A percentile compares a stretch with the other conserved stretches of the same genome.
Conservation (phyloP, 2,797 vertebrate species). For the Periophthalmus magnuspinnatus region DNA sequence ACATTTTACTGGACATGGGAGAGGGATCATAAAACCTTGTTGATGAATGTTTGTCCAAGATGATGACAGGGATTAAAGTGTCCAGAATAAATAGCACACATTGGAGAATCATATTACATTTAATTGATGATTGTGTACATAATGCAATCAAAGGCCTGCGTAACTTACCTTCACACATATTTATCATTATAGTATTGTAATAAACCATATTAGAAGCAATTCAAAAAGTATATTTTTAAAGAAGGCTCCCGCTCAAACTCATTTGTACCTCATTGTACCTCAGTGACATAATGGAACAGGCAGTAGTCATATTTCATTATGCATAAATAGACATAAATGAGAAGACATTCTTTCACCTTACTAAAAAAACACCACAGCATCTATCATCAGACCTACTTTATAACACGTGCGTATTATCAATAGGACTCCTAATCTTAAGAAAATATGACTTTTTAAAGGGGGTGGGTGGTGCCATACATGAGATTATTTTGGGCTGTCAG, state of each 20-base stretch:
- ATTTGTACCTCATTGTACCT: not conserved
- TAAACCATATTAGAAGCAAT: not conserved
- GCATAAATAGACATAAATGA: slow-evolving; percentile 2
- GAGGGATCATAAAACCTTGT: slow-evolving; percentile 19
- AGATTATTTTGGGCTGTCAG: slow-evolving; percentile 78
- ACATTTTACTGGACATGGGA: not conserved
- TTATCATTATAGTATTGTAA: not conserved
- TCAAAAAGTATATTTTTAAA: not conserved
- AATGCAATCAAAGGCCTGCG: not conserved
- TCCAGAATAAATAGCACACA: slow-evolving; percentile 45
- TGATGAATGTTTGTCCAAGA: slow-evolving; percentile 43
- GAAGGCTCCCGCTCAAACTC: not conserved
- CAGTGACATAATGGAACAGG: slow-evolving; percentile 31
- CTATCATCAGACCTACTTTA: not conserved
- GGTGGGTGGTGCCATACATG: slow-evolving; percentile 54
- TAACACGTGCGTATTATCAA: not conserved
- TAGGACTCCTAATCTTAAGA: slow-evolving; percentile 14
- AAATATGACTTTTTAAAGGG: slow-evolving; percentile 34
- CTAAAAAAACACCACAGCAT: not conserved
- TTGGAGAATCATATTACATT: slow-evolving; percentile 27
- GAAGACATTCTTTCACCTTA: not conserved
- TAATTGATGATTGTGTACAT: not conserved
- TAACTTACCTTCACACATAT: not conserved
- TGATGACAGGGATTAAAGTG: slow-evolving; percentile 62
- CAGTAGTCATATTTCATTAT: slow-evolving; percentile 35